Evolutionary conservation across 2,888 invertebrate species (phyloP).

Genomic region (Parascotia fuliginaria): DNA sequence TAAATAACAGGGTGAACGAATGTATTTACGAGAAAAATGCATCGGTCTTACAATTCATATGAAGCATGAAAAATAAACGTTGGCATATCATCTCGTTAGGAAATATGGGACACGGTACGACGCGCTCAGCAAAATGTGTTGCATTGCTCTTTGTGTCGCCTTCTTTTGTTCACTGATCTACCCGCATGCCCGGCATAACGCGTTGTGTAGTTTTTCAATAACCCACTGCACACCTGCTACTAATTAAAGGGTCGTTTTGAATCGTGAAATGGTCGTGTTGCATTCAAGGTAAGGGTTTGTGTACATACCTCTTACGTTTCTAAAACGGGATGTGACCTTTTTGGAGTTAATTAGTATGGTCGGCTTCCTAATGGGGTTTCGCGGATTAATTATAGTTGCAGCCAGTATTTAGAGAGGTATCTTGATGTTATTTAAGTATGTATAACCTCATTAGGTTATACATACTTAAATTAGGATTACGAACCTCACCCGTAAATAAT

Average conservation of each 20-base stretch:
- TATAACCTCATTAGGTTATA: no score
- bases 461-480: no score
- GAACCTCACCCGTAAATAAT: no score
- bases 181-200: slow-evolving; percentile 53
- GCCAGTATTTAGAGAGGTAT: no score
- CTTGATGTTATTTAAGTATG: no score
- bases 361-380: neutral
- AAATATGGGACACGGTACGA: slow-evolving; percentile 79
- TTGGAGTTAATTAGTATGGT: neutral
- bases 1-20: slow-evolving; percentile 28
- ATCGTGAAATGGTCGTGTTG: no score
- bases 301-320: neutral
- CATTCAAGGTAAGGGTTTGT: neutral
- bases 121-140: slow-evolving; percentile 77
- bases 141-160: slow-evolving; percentile 80
- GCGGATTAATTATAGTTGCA: neutral
- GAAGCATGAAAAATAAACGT: slow-evolving; percentile 66
- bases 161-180: slow-evolving; percentile 78
- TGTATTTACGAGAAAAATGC: slow-evolving; percentile 45
- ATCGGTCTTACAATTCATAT: slow-evolving; percentile 56
- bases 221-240: slow-evolving; percentile 36
- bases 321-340: slow-evolving; percentile 26
- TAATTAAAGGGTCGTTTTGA: slow-evolving; percentile 48
- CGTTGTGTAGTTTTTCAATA: slow-evolving; percentile 52
- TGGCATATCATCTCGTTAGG: slow-evolving; percentile 80